Base-by-base conservation (phyloP, 2,797 vertebrate species). In the Ptychobarbus kaznakovi region DNA sequence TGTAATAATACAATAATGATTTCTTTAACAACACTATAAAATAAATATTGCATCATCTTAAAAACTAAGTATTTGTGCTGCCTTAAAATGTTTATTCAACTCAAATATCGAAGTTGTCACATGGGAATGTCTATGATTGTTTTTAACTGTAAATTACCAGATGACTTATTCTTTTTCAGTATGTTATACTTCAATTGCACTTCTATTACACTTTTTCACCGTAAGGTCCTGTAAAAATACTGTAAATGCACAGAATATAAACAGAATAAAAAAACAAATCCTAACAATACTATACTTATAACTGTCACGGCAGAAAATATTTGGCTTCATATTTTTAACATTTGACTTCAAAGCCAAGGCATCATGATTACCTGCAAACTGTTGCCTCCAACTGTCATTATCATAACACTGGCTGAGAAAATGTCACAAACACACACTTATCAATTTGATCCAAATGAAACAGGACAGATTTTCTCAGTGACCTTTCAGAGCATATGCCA, bases 361-460 rank as follows among this genome's bases (percentile, higher is more conserved):
- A 12, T 40, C 58, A 76, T 25, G 15, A 40, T 65, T 66, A 46
- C 40, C 51, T 61, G 38, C 53, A 53, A 25, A 66, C 44, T 66
- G 80, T 61, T 16, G 1, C 28, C 53, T 22, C 28, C 42, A 61
- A 74, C 38, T 35, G 22, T 0, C 32, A 51, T 75, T 83, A 49
- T 35, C 63, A 78, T 56, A 84, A 42, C 32, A 40, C 38, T 38
- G 63, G 22, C n/a, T 15, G 35, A 61, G 35, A 44, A 77, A 56
- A 75, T 65, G 28, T 49, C 56, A 74, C 10, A 61, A 4, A n/a
- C 56, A 63, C 22, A 44, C 28, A 16, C 20, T 74, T 46, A 51
- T 51, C 6, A 75, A 18, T 77, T 42, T 77, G 73, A 69, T 84
- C 82, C 82, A 68, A 56, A 77, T 77, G 2, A 56, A 84, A 84